A percentile compares a stretch with the other conserved stretches of the same genome.
phyloP scores from a whole-genome alignment of 2,888 invertebrate species.

The Brenthis daphne region DNA sequence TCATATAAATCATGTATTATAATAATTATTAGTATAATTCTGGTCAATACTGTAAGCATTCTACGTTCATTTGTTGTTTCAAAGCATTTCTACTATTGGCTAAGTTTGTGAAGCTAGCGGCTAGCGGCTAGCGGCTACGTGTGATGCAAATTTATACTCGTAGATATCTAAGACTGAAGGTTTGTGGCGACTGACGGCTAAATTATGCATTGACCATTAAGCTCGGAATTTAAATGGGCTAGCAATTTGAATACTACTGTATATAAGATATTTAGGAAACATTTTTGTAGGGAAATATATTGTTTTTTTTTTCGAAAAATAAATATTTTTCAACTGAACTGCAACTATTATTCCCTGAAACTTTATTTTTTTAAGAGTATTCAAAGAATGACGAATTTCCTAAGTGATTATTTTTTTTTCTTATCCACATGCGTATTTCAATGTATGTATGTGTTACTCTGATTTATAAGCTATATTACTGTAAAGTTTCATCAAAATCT shows the following conservation, averaged over 20 bases:
- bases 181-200: conserved; percentile 29
- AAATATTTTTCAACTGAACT: too few relatives aligned
- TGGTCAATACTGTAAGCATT: conserved; percentile 1
- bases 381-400: too few relatives aligned
- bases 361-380: too few relatives aligned
- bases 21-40: background rate
- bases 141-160: conserved; percentile 27
- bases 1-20: too few relatives aligned
- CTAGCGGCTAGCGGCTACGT: conserved; percentile 17
- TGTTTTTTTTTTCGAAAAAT: background rate
- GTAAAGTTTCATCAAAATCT: too few relatives aligned
- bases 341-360: too few relatives aligned
- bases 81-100: background rate
- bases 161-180: conserved; percentile 34
- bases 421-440: too few relatives aligned
- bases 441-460: too few relatives aligned
- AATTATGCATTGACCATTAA: conserved; percentile 39
- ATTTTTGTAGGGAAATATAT: background rate
- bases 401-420: too few relatives aligned
- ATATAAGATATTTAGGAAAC: background rate
- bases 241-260: conserved; percentile 28
- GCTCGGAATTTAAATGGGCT: conserved; percentile 27
- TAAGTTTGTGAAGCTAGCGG: conserved; percentile 4
- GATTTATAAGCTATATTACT: too few relatives aligned
- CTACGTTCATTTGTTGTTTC: conserved; percentile 11